Percentiles rank a stretch among this genome's conserved stretches.
phyloP scores from a whole-genome alignment of 2,113 vertebrate genomes.

The Ivindomyrus marchei region DNA sequence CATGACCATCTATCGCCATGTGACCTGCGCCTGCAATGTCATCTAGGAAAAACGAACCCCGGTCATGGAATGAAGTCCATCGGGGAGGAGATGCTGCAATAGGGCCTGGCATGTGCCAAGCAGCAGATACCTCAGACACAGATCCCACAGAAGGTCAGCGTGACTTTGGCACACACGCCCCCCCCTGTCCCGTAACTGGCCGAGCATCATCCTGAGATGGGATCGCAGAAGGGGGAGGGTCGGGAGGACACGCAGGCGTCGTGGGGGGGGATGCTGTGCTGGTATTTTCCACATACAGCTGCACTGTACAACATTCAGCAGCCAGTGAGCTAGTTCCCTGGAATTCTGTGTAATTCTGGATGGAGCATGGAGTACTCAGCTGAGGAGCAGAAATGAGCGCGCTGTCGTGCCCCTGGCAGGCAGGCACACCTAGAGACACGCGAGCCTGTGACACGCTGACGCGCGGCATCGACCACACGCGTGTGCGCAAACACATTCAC shows the following conservation, averaged over 20 bases:
- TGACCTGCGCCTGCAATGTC: not conserved
- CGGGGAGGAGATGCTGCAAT: not conserved
- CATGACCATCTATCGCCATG: not conserved
- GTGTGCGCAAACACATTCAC: not conserved
- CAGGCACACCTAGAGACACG: not conserved
- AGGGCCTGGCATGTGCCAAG: not conserved
- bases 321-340: not conserved
- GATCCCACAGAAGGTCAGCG: not conserved
- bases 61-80: not conserved
- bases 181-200: not conserved
- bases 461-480: not conserved
- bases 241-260: not conserved
- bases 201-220: not conserved
- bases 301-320: too few species aligned
- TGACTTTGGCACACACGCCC: not conserved
- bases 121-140: not conserved
- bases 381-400: not conserved
- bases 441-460: not conserved
- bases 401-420: not conserved
- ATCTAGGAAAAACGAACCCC: not conserved
- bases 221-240: not conserved
- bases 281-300: not conserved
- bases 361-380: not conserved
- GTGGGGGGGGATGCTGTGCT: not conserved
- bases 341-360: not conserved